Evolutionary conservation across 2,797 vertebrate genomes (phyloP).

Genomic region (Distichodus sexfasciatus): DNA sequence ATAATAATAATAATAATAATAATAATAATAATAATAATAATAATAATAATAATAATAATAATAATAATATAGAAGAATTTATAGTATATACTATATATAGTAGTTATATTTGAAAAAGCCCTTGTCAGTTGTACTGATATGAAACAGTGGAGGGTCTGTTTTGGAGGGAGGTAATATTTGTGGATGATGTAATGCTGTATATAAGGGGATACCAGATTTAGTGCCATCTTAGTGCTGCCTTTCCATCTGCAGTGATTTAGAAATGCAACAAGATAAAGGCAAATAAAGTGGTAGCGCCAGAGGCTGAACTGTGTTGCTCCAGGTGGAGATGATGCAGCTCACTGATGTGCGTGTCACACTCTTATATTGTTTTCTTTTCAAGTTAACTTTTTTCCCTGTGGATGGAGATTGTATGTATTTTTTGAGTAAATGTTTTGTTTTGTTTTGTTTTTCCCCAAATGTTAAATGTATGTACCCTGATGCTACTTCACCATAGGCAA

Average conservation of each 20-base stretch:
- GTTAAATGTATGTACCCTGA: conserved; percentile 33
- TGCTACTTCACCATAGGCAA: conserved; percentile 26
- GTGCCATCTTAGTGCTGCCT: neutral
- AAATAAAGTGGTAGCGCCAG: neutral
- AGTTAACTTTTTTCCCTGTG: conserved; percentile 25
- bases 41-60: too few relatives aligned
- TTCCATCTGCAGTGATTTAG: neutral
- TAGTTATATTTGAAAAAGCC: too few relatives aligned
- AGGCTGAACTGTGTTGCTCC: neutral
- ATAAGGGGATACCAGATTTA: too few relatives aligned
- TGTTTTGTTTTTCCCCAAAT: conserved; percentile 26
- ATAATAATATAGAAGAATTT: too few relatives aligned
- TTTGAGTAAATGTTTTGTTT: neutral
- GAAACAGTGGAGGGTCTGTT: too few relatives aligned
- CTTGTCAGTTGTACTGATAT: too few relatives aligned
- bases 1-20: too few relatives aligned
- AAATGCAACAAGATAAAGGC: neutral
- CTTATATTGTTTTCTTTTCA: conserved; percentile 6
- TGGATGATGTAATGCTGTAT: conserved; percentile 12
- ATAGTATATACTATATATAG: too few relatives aligned
- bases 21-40: too few relatives aligned
- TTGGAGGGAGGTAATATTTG: too few relatives aligned
- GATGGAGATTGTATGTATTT: conserved; percentile 3
- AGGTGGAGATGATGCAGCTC: neutral
- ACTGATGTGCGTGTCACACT: neutral